Base-by-base conservation (phyloP, 1,140 invertebrate species). In the Phymorhynchus buccinoides region DNA sequence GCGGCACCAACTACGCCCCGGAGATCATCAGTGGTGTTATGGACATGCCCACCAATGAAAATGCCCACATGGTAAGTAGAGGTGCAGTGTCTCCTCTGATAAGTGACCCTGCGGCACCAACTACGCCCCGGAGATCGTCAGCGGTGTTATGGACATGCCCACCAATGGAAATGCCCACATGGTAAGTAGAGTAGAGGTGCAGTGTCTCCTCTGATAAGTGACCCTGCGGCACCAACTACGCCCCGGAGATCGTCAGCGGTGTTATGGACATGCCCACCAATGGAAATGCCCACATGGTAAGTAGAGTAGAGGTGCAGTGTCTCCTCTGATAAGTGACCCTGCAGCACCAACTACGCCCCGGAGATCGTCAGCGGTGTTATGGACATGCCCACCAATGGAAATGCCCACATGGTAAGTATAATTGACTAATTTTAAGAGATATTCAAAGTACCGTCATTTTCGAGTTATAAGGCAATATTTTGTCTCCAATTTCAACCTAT, bases 71-170 rank as follows among this genome's bases (percentile, higher is more conserved):
- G 84, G 86, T 81, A 84, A 62, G 62, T 14, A 66, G n/a, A n/a
- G n/a, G n/a, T n/a, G 27, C 62, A 85, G 32, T 85, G 44, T 52
- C n/a, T 84, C 7, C 39, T 89, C 52, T 44, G 73, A 44, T 73
- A 84, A 42, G 41, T 88, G 41, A 62, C 87, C 27, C 41, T 85
- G 80, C 41, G 56, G 82, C 35, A 82, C 87, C 6, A 41, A 79
- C 42, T 88, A 89, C 77, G 80, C 85, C 62, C 87, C 89, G 27
- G 88, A 90, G 79, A 42, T 90, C 22, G 77, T 84, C 14, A 73
- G 37, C 6, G 85, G 82, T 4, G n/a, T 87, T 18, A 86, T 87
- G 56, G 62, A 82, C 30, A 85, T 86, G 80, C 32, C 75, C 18
- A 66, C 80, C 41, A 85, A 83, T 41, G 48, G 80, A 41, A 82